phyloP scores from a whole-genome alignment of 2,113 vertebrate species.

The Rhinopomastus cyanomelas region DNA sequence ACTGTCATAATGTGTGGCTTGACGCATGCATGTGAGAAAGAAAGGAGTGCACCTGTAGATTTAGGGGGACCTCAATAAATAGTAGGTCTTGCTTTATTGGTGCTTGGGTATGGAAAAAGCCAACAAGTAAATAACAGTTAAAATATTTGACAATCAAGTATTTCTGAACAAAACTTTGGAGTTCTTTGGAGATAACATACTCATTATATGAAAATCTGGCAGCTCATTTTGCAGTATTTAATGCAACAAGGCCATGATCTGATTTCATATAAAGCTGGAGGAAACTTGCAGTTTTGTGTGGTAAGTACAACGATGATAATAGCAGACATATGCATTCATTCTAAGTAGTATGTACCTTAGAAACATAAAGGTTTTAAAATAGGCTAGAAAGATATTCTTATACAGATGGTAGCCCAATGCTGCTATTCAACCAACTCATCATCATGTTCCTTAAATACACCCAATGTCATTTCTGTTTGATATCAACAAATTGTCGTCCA shows the following conservation, averaged over 20 bases:
- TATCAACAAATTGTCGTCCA: not conserved
- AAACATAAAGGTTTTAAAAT: not conserved
- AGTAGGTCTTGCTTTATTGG: not conserved
- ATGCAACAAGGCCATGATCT: not conserved
- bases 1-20: not conserved
- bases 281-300: not conserved
- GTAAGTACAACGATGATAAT: not conserved
- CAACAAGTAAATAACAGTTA: not conserved
- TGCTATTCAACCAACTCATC: not conserved
- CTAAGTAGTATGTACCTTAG: not conserved
- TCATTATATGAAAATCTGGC: not conserved
- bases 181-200: not conserved
- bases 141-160: not conserved
- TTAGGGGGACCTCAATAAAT: not conserved
- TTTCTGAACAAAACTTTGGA: not conserved
- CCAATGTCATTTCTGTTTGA: not conserved
- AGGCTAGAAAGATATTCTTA: not conserved
- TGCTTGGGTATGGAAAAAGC: not conserved
- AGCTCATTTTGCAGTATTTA: not conserved
- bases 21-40: not conserved
- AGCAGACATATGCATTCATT: not conserved
- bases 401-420: not conserved
- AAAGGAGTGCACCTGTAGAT: not conserved
- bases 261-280: not conserved
- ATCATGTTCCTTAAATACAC: not conserved